Evolutionary conservation across 1,140 invertebrate species (phyloP).

Genomic region (Lysiphlebus fabarum): DNA sequence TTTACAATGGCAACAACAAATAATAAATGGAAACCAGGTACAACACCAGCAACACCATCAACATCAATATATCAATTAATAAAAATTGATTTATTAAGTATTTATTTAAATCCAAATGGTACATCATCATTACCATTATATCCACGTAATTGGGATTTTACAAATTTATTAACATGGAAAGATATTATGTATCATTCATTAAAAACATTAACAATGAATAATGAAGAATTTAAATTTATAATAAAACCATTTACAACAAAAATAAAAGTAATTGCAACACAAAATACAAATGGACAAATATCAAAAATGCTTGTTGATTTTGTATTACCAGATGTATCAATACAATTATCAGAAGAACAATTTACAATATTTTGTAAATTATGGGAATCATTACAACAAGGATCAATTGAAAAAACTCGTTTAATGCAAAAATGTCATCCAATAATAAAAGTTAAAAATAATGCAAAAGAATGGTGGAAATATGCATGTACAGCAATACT

Average conservation of each 20-base stretch:
- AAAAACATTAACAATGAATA: slow-evolving; percentile 73
- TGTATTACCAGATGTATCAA: slow-evolving; percentile 72
- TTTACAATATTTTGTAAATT: slow-evolving; percentile 69
- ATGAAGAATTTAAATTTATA: slow-evolving; percentile 71
- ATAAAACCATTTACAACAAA: slow-evolving; percentile 73
- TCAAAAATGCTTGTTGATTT: slow-evolving; percentile 72
- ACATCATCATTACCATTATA: slow-evolving; percentile 52
- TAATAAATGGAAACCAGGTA: slow-evolving; percentile 77
- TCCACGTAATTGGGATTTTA: slow-evolving; percentile 56
- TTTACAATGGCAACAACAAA: slow-evolving; percentile 79
- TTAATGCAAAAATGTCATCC: slow-evolving; percentile 48
- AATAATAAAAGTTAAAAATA: slow-evolving; percentile 49
- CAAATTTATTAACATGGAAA: slow-evolving; percentile 65
- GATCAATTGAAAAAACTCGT: slow-evolving; percentile 61
- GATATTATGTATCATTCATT: slow-evolving; percentile 69
- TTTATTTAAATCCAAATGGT: slow-evolving; percentile 72
- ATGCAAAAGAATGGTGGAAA: slow-evolving; percentile 67
- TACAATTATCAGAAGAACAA: slow-evolving; percentile 71
- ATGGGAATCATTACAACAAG: slow-evolving; percentile 65
- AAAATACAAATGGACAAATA: slow-evolving; percentile 67
- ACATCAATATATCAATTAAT: slow-evolving; percentile 75
- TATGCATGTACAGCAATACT: slow-evolving; percentile 73
- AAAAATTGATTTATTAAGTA: slow-evolving; percentile 71
- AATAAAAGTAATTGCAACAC: slow-evolving; percentile 77
- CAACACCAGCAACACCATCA: slow-evolving; percentile 60